These are phyloP conservation scores for Cossypha heuglini DNA, from an alignment of 2,797 vertebrate genomes.

Conservation along the genomic window DNA sequence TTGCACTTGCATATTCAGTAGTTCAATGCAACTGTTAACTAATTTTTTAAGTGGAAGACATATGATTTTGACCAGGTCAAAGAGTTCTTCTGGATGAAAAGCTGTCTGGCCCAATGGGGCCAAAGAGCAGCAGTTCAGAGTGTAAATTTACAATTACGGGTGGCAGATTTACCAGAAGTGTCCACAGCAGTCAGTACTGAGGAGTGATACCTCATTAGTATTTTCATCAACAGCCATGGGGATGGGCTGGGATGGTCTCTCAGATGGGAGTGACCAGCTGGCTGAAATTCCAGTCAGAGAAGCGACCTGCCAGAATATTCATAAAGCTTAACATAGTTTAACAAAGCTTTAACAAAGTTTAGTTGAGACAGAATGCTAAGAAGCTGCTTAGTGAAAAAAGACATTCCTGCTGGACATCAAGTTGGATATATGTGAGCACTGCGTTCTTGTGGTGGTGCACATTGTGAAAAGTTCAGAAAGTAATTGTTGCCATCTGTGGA, in stretches of 20 bases:
- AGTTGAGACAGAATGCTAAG: background rate
- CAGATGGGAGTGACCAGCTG: background rate
- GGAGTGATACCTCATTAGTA: rapidly evolving
- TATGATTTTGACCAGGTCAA: background rate
- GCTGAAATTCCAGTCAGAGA: background rate
- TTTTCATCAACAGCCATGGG: background rate
- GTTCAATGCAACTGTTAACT: background rate
- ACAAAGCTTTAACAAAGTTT: background rate
- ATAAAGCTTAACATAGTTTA: background rate
- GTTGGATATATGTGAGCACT: background rate
- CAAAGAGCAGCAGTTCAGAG: background rate
- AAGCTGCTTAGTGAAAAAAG: background rate
- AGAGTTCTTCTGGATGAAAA: background rate
- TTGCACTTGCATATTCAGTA: background rate
- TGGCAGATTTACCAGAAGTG: background rate
- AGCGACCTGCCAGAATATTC: background rate
- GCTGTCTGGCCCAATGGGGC: background rate
- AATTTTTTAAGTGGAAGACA: background rate
- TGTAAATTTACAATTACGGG: background rate
- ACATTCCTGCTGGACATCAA: background rate
- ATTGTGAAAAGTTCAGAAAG: background rate
- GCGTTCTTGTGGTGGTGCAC: background rate
- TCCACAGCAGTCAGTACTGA: background rate
- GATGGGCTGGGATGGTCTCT: background rate
- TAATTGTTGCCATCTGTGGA: background rate